phyloP scores from a whole-genome alignment of 1,140 invertebrate genomes.

The Drosophila murphyi region DNA sequence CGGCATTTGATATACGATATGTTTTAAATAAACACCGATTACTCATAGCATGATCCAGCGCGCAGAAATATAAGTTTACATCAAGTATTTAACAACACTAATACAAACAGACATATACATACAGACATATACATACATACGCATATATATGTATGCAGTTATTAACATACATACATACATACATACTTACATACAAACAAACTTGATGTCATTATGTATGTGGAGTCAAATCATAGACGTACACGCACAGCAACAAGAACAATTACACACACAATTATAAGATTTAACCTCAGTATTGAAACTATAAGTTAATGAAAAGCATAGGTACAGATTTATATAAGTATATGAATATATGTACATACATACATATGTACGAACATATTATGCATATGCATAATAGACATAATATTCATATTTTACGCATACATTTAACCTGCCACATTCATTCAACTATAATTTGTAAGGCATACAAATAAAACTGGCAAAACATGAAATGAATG shows the following conservation, averaged over 20 bases:
- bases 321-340: neutral
- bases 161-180: conserved; percentile 10
- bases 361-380: neutral
- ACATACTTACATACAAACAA: conserved; percentile 7
- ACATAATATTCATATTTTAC: neutral
- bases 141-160: conserved; percentile 5
- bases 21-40: conserved; percentile 21
- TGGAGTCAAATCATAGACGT: neutral
- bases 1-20: conserved; percentile 19
- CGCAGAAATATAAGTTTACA: conserved; percentile 27
- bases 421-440: neutral
- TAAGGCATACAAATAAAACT: conserved; percentile 14
- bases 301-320: neutral
- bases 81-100: conserved; percentile 26
- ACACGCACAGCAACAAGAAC: neutral
- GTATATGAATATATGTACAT: neutral
- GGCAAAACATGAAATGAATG: conserved; percentile 9
- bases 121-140: conserved; percentile 10
- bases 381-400: conserved; percentile 1
- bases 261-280: neutral
- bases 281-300: too few relatives aligned
- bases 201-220: conserved; percentile 1
- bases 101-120: neutral
- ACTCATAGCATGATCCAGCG: conserved; percentile 33
- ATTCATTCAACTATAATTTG: neutral